Evolutionary conservation across 2,113 vertebrate genomes (phyloP), one percentile per base, ranked within the genome.

Genomic region (Protomyctophum bolini): DNA sequence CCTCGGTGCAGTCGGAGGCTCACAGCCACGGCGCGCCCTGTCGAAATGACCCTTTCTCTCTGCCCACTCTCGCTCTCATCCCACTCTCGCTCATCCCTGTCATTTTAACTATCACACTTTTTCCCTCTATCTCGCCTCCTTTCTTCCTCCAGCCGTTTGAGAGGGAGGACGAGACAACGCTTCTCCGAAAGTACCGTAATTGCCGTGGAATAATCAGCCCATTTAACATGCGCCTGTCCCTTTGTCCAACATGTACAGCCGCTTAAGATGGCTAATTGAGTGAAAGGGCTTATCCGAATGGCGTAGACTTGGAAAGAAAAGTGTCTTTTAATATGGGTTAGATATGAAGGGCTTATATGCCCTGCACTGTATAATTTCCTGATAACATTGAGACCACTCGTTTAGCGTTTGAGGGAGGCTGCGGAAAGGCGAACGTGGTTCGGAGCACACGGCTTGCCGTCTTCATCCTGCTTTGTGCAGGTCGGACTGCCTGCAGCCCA

Each of bases 351-450:
- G 28, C 79, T 85, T 86, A 82, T 86, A 82, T 29, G 67, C 84
- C 72, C 78, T 79, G 68, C 63, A 63, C 73, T 70, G 82, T 82
- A 88, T 86, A 83, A 92, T 89, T 92, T 89, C 86, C 89, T 88
- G 93, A 94, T 93, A 92, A 92, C 91, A 92, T 89, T 88, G 83
- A 92, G 77, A 84, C 66, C 63, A 64, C 76, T 80, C 71, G 74
- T 82, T 83, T 82, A 71, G 73, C 63, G 84, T 87, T 66, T 66
- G 73, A 68, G 73, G 72, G 72, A 68, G 65, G 71, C 50, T 57
- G 47, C 10, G 72, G 71, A 65, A 66, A 76, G 62, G 58, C 69
- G 64, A 79, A 66, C 75, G 83, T 83, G 78, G 72, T 74, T n/a
- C n/a, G 58, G 75, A 83, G 83, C 68, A 6, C 63, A 49, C n/a